Base-by-base conservation (phyloP, 2,113 vertebrate species). In the Brachypodius melanocephalos region DNA sequence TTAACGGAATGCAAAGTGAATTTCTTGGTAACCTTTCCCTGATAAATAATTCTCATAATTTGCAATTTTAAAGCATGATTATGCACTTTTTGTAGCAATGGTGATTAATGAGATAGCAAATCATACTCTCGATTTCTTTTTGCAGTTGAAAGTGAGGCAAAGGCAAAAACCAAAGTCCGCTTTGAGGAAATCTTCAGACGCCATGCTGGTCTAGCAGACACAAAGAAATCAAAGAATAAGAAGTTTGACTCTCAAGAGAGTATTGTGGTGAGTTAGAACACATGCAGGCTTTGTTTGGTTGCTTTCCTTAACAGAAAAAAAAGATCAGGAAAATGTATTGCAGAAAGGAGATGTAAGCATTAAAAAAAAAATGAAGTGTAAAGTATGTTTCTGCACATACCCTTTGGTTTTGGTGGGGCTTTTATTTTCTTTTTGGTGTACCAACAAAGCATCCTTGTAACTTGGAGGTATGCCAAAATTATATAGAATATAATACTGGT, bases 141-240 rank as follows among this genome's bases (percentile, higher is more conserved):
- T 95, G 48, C 93, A 99, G 99, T 98, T 97, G 98, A 98, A 94
- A 99, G 98, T 98, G 98, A 99, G 95, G 98, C 98, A 69, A 98
- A 98, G 96, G 98, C 97, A 79, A 99, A 98, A 97, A 99, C 99
- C 57, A 98, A 97, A 97, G 98, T 98, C 85, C 96, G 97, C 69
- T 99, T 99, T 98, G 98, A 99, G 85, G 98, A 99, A 78, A 98
- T 99, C 28, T 98, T 99, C 58, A 98, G 98, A 93, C 98, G 46
- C 86, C 98, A 98, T 91, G 97, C 95, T 74, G 98, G 96, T 61
- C 81, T 98, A 81, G 89, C 93, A 26, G 68, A 92, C 14, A 91
- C 97, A 66, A 98, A 98, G 80, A 98, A 98, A 79, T 96, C 92
- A 58, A 95, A 67, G 67, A 97, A 96, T 89, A 98, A 99, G 91